Percentiles rank a stretch among this genome's conserved stretches.
phyloP scores from a whole-genome alignment of 2,888 invertebrate species.

The Megastigmus dorsalis region DNA sequence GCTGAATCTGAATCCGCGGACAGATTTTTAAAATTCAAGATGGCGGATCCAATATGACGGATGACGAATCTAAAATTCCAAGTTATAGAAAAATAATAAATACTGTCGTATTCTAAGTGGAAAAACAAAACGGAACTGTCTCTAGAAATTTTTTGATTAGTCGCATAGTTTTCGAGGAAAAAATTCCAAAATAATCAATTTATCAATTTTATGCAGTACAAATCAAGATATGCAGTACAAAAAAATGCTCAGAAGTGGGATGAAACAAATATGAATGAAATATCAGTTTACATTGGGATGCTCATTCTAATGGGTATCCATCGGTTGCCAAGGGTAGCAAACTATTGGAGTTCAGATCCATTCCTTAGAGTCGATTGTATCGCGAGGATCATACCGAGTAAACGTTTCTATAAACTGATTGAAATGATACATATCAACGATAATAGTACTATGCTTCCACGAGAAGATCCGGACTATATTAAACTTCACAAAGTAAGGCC shows the following conservation, averaged over 20 bases:
- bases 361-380: not conserved
- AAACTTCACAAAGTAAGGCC: slow-evolving; percentile 46
- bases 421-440: slow-evolving; percentile 10
- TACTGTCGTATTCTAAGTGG: not conserved
- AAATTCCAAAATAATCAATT: not conserved
- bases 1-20: no score
- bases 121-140: not conserved
- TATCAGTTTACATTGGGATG: not conserved
- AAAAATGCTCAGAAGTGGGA: no score
- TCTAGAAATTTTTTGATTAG: not conserved
- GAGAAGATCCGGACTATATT: slow-evolving; percentile 37
- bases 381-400: not conserved
- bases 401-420: not conserved
- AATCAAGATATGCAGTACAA: not conserved
- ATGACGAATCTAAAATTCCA: no score
- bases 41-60: no score
- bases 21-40: no score
- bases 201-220: not conserved
- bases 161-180: not conserved
- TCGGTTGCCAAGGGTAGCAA: not conserved
- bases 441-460: slow-evolving; percentile 16
- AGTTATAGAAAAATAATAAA: slow-evolving; percentile 1
- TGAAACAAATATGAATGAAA: not conserved
- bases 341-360: not conserved
- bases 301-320: slow-evolving; percentile 4